These are phyloP conservation scores for Acronicta alni DNA, from an alignment of 2,888 invertebrate species.

Conservation along the genomic window DNA sequence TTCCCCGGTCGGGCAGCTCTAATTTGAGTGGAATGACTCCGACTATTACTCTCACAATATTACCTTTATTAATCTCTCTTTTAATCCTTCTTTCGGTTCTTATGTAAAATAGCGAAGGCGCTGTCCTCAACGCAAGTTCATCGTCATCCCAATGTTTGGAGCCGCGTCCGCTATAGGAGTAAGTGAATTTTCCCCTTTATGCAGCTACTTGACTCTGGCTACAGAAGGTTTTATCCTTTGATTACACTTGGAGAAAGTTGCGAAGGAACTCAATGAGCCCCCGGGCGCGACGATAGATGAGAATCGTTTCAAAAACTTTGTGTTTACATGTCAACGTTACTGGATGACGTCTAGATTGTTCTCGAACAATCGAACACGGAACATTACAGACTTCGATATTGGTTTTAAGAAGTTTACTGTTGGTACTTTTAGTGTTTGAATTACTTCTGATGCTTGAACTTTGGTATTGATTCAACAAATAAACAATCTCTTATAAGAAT, in stretches of 20 bases:
- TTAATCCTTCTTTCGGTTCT: neutral
- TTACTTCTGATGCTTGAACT: constrained; percentile 2
- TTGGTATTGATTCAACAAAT: neutral
- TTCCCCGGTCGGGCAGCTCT: too few relatives aligned
- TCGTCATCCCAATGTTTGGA: constrained; percentile 77
- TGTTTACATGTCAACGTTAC: constrained; percentile 60
- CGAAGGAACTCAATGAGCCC: constrained; percentile 68
- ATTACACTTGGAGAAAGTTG: constrained; percentile 76
- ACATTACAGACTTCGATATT: constrained; percentile 29
- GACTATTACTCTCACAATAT: too few relatives aligned
- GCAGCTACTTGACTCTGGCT: constrained; percentile 79
- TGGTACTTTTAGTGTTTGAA: constrained; percentile 18
- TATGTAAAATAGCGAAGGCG: constrained; percentile 47
- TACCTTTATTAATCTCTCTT: neutral
- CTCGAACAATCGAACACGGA: constrained; percentile 35
- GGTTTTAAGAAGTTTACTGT: constrained; percentile 15
- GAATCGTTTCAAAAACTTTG: constrained; percentile 72
- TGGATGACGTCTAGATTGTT: constrained; percentile 47
- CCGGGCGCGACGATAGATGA: constrained; percentile 68
- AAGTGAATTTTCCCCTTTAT: constrained; percentile 86
- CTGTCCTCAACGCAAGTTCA: constrained; percentile 51
- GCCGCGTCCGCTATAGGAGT: constrained; percentile 78
- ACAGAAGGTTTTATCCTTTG: constrained; percentile 81
- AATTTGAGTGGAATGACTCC: too few relatives aligned
- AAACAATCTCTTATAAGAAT: too few relatives aligned